Percentiles rank a stretch among this genome's conserved stretches.
Evolutionary conservation across 2,113 vertebrate genomes (phyloP).

Genomic region (Spea bombifrons): DNA sequence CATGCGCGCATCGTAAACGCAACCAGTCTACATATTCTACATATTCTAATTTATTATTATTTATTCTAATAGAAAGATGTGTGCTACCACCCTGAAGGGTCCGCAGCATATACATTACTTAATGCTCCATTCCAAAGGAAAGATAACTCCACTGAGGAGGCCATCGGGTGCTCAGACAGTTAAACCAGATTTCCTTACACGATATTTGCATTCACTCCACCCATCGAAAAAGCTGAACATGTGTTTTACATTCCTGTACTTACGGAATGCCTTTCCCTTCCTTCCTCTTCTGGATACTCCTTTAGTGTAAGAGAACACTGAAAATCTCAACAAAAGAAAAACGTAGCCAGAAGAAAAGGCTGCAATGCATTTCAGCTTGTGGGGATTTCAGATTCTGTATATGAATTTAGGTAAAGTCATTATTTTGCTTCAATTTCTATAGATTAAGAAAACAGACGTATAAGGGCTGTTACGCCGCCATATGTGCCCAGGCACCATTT

Average conservation of each 20-base stretch:
- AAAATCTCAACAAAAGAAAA: neutral
- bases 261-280: conserved; percentile 29
- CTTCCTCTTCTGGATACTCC: conserved; percentile 25
- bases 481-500: too few relatives aligned
- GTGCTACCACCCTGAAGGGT: too few relatives aligned
- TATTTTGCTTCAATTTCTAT: too few relatives aligned
- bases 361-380: neutral
- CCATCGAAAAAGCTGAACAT: conserved; percentile 18
- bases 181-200: neutral
- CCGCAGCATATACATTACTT: too few relatives aligned
- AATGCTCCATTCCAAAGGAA: too few relatives aligned
- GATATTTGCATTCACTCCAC: neutral
- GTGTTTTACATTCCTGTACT: conserved; percentile 16
- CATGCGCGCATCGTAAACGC: conserved; percentile 9
- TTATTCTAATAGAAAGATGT: too few relatives aligned
- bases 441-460: too few relatives aligned
- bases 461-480: too few relatives aligned
- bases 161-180: neutral
- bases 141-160: too few relatives aligned
- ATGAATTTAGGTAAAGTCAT: too few relatives aligned
- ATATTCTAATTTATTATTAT: too few relatives aligned
- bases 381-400: too few relatives aligned
- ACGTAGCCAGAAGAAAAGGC: neutral
- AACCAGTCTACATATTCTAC: neutral
- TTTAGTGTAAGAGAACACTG: conserved; percentile 4